phyloP scores from a whole-genome alignment of 2,113 vertebrate genomes.

The Bubo scandiacus region DNA sequence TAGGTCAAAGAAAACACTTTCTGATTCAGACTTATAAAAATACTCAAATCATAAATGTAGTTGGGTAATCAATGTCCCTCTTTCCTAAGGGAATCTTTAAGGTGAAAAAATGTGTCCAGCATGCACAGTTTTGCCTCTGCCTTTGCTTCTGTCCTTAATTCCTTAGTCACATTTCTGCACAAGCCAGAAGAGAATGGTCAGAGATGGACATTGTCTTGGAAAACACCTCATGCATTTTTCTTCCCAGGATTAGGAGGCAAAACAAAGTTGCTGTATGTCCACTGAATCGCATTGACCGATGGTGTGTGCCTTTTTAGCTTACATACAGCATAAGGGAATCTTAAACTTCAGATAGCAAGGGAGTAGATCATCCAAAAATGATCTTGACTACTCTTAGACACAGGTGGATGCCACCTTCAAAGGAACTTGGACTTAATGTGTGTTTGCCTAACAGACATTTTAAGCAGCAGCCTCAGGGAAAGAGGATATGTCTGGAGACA shows the following conservation, averaged over 20 bases:
- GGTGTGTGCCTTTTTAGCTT: not conserved
- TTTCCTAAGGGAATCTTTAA: not conserved
- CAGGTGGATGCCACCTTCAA: not conserved
- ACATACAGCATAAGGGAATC: not conserved
- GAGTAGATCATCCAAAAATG: not conserved
- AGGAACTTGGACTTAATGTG: not conserved
- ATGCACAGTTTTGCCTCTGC: fast-evolving
- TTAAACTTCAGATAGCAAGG: not conserved
- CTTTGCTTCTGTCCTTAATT: not conserved
- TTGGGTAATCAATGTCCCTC: not conserved
- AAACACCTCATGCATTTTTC: not conserved
- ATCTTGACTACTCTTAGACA: not conserved
- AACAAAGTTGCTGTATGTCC: not conserved
- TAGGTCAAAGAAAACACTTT: not conserved
- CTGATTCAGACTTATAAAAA: not conserved
- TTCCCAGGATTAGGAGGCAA: not conserved
- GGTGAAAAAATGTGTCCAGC: not conserved
- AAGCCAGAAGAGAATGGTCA: not conserved
- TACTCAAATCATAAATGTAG: not conserved
- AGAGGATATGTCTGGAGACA: not conserved
- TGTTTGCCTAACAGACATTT: not conserved
- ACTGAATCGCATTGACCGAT: not conserved
- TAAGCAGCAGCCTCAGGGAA: not conserved
- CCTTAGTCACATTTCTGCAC: not conserved
- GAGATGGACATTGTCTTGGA: not conserved